phyloP scores from a whole-genome alignment of 2,888 invertebrate species.

The Parasteatoda lunata region DNA sequence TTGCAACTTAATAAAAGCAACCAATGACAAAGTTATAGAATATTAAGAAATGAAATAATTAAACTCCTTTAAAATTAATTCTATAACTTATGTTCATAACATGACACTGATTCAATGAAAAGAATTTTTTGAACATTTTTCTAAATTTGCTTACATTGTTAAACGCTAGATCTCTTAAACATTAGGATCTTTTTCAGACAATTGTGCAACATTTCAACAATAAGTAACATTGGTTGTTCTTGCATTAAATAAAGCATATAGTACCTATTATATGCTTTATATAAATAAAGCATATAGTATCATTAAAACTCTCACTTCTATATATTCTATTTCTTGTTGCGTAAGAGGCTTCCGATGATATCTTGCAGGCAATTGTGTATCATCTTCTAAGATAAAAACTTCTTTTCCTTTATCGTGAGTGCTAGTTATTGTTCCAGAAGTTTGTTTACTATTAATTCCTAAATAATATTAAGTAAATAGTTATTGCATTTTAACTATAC shows the following conservation, averaged over 20 bases:
- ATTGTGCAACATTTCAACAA: too few relatives aligned
- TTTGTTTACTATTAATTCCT: conserved; percentile 32
- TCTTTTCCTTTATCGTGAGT: background rate
- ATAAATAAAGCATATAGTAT: background rate
- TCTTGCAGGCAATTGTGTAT: conserved; percentile 65
- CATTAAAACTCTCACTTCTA: conserved; percentile 64
- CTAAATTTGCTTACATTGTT: too few relatives aligned
- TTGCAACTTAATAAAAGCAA: too few relatives aligned
- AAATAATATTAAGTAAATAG: background rate
- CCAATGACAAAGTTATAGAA: too few relatives aligned
- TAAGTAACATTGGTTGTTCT: too few relatives aligned
- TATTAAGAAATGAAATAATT: too few relatives aligned
- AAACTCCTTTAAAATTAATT: too few relatives aligned
- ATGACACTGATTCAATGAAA: too few relatives aligned
- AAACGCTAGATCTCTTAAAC: background rate
- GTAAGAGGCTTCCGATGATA: conserved; percentile 69
- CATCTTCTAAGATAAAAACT: conserved; percentile 30
- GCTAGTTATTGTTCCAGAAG: conserved; percentile 1
- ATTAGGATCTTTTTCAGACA: background rate
- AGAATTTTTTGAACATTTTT: too few relatives aligned
- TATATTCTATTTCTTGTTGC: conserved; percentile 68
- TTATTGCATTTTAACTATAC: too few relatives aligned
- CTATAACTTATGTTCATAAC: too few relatives aligned
- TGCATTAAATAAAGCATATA: too few relatives aligned
- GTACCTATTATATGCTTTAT: background rate